A percentile compares a stretch with the other conserved stretches of the same genome.
phyloP scores from a whole-genome alignment of 2,113 vertebrate genomes.

The Cynocephalus volans region DNA sequence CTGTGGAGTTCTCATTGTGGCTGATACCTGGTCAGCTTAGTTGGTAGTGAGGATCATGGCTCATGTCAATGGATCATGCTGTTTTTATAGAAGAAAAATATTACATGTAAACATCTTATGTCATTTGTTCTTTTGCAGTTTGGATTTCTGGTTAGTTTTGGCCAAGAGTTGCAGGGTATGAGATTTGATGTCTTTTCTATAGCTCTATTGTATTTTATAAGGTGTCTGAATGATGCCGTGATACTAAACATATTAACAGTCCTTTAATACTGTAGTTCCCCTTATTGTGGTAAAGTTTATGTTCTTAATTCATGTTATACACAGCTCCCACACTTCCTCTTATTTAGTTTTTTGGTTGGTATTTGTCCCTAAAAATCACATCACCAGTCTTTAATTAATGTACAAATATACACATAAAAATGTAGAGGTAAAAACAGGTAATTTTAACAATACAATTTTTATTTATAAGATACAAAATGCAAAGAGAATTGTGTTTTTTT shows the following conservation, averaged over 20 bases:
- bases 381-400: background rate
- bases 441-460: background rate
- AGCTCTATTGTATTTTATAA: slow-evolving; percentile 57
- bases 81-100: slow-evolving; percentile 66
- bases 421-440: background rate
- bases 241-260: background rate
- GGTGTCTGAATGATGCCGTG: slow-evolving; percentile 50
- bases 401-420: background rate
- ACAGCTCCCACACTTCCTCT: background rate
- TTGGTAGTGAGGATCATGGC: slow-evolving; percentile 68
- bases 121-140: slow-evolving; percentile 72
- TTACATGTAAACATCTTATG: slow-evolving; percentile 77
- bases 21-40: slow-evolving; percentile 69
- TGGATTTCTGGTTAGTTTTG: slow-evolving; percentile 77
- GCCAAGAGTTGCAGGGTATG: slow-evolving; percentile 62
- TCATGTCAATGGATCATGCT: slow-evolving; percentile 50
- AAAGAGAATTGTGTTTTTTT: background rate
- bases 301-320: slow-evolving; percentile 58
- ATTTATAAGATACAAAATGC: background rate
- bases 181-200: slow-evolving; percentile 66
- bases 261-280: background rate
- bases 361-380: background rate
- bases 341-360: background rate
- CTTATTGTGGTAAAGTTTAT: slow-evolving; percentile 46
- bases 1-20: slow-evolving; percentile 55